Conservation (phyloP, 1,140 invertebrate genomes). For the Eciton burchellii region DNA sequence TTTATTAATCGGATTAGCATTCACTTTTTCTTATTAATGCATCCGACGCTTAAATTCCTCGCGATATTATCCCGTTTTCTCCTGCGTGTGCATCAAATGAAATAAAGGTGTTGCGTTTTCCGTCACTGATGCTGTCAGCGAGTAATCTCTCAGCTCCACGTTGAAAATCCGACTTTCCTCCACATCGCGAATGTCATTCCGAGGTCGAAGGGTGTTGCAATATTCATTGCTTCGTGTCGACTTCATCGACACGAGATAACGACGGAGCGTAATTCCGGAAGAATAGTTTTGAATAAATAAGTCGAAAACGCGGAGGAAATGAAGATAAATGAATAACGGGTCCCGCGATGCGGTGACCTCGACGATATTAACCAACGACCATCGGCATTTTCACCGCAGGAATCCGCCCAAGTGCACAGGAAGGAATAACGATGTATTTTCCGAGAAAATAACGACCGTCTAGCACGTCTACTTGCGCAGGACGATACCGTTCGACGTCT, state of each 20-base stretch:
- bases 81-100: not conserved
- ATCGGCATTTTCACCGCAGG: slow-evolving; percentile 35
- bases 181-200: not conserved
- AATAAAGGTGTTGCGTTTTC: not conserved
- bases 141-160: slow-evolving; percentile 9
- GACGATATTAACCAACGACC: slow-evolving; percentile 23
- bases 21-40: not conserved
- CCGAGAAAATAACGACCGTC: slow-evolving; percentile 52
- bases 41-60: not conserved
- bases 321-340: slow-evolving; percentile 49
- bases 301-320: slow-evolving; percentile 6
- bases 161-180: slow-evolving; percentile 24
- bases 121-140: not conserved
- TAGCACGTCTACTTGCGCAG: slow-evolving; percentile 31
- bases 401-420: slow-evolving; percentile 15
- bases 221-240: slow-evolving; percentile 40
- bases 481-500: slow-evolving; percentile 40
- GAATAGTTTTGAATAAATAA: slow-evolving; percentile 59
- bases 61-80: not conserved
- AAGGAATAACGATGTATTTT: slow-evolving; percentile 51
- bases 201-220: slow-evolving; percentile 7
- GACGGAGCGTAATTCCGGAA: slow-evolving; percentile 15
- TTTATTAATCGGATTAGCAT: slow-evolving; percentile 19
- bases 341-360: not conserved
- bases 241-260: slow-evolving; percentile 30